Base-by-base conservation (phyloP, 1,140 invertebrate species). In the Anoplolepis gracilipes region DNA sequence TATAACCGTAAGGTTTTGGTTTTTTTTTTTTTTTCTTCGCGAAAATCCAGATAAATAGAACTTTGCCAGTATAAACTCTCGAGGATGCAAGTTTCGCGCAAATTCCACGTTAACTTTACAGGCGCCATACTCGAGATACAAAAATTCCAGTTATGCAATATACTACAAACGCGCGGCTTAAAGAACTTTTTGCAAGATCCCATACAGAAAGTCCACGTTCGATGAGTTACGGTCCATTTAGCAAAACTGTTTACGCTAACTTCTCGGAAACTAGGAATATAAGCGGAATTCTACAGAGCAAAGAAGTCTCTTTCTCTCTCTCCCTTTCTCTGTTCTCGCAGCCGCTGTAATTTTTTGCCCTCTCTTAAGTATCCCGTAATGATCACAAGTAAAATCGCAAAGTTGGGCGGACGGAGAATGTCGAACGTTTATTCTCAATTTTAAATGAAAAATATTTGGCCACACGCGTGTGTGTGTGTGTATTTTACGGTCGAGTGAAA, bases 81-180 rank as follows among this genome's bases (percentile, higher is more conserved):
- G 28, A 39, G 55, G 53, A 4, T 42, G 53, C 59, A 73, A 82
- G 67, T 82, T 82, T 36, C 78, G 36, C 55, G 36, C 67, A 53
- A n/a, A n/a, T 70, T 72, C 53, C 78, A 19, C 78, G 67, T 46
- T 82, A 82, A 73, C 67, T 82, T 73, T 53, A 33, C 25, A n/a
- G 46, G 57, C 49, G 78, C 49, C 22, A 25, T 39, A 22, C n/a
- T 10, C 33, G 64, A 33, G 33, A 53, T 59, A 46, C 67, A 82
- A 82, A 82, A 82, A 82, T 82, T 82, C 67, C 72, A 82, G 78
- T 82, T 82, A 82, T 82, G 78, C 78, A 82, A 73, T 82, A 73
- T 81, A 81, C 65, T 42, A 3, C 5, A 22, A 33, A n/a, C 78
- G 22, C 65, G 65, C 53, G 36, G 39, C 30, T 62, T 59, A 72